phyloP scores from a whole-genome alignment of 2,888 invertebrate genomes.

The Cartodere bifasciata region DNA sequence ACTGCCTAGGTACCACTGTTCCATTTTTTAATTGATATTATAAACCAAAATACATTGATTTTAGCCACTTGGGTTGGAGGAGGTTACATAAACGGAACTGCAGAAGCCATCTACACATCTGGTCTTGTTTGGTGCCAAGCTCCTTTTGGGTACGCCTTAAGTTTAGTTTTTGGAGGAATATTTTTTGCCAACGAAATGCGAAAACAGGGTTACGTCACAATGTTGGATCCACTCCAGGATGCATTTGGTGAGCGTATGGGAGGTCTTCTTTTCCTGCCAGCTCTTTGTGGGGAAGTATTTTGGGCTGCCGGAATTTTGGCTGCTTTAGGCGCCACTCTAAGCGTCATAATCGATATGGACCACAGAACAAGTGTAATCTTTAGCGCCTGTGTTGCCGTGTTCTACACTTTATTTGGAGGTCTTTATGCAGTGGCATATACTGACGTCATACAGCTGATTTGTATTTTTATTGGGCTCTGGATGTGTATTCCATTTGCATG shows the following conservation, averaged over 20 bases:
- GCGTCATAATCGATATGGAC: constrained; percentile 94
- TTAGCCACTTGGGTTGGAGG: constrained; percentile 99
- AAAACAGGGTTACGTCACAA: constrained; percentile 93
- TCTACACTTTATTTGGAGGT: constrained; percentile 96
- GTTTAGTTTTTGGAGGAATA: constrained; percentile 89
- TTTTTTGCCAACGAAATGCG: constrained; percentile 99
- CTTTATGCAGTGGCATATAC: constrained; percentile 98
- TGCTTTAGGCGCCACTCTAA: constrained; percentile 88
- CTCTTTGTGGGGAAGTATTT: constrained; percentile 94
- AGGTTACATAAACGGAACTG: constrained; percentile 98
- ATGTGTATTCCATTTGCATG: constrained; percentile 95
- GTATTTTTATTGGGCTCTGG: constrained; percentile 97
- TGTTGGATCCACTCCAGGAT: constrained; percentile 96
- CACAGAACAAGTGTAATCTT: constrained; percentile 85
- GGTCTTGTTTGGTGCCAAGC: constrained; percentile 97
- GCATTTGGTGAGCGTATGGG: constrained; percentile 97
- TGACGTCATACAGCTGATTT: constrained; percentile 94
- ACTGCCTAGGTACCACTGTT: background rate
- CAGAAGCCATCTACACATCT: constrained; percentile 88
- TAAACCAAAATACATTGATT: constrained; percentile 26
- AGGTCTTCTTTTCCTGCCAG: constrained; percentile 88
- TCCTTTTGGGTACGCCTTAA: constrained; percentile 96
- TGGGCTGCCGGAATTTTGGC: constrained; percentile 98
- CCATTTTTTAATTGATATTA: background rate
- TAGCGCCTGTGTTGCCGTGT: constrained; percentile 90